Base-by-base conservation (phyloP, 2,888 invertebrate species). In the Agrotis segetum region DNA sequence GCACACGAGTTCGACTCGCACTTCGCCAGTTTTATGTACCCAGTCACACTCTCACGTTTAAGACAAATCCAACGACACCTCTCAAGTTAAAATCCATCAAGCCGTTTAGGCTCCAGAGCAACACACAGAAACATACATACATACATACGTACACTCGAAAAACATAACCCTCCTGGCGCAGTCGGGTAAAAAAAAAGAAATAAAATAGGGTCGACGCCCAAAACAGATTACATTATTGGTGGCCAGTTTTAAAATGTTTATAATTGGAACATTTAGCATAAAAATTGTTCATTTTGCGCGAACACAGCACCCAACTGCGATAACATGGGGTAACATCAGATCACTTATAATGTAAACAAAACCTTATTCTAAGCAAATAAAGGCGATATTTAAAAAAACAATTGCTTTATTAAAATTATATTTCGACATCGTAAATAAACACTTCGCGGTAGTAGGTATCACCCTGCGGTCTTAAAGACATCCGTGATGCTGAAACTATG, bases 211-310 rank as follows among this genome's bases (percentile, higher is more conserved):
- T 62, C 53, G 77, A 53, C 71, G 70, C 47, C 34, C 46, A 49
- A 77, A 67, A 69, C 24, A 21, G 17, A 65, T 64, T 21, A 49
- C 24, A 55, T 68, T 66, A 56, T 55, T 19, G 53, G 21, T 46
- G 14, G 46, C 9, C 59, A 21, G 40, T 40, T 40, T 40, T n/a
- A 58, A 63, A 73, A 66, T 46, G 53, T 19, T 56, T 44, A 50
- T 78, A 69, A 82, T 69, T 73, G 60, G 56, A 79, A 79, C 49
- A 79, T 59, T 74, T 61, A 82, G 68, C 74, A 73, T 79, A 67
- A 69, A 73, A 79, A 34, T 72, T 49, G 44, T 53, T 47, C 50
- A 67, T 81, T 71, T 67, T 66, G n/a, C 21, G 56, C 46, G 56
- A 65, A 68, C 68, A 55, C 50, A 19, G 47, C 74, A 79, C 66